Evolutionary conservation across 2,113 vertebrate genomes (phyloP).

Genomic region (Anolis sagrei): DNA sequence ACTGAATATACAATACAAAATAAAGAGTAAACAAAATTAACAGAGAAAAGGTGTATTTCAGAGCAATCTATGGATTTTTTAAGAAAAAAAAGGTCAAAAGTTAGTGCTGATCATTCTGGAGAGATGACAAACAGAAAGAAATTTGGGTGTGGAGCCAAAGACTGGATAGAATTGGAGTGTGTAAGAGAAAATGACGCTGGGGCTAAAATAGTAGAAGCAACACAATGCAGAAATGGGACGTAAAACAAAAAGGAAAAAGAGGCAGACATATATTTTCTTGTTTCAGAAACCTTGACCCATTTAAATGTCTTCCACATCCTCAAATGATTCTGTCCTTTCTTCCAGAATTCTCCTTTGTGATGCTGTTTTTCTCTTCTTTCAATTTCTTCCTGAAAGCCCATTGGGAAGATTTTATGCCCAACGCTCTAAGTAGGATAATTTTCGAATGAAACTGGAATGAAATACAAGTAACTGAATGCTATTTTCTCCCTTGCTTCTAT

Average conservation of each 20-base stretch:
- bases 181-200: conserved; percentile 30
- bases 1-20: no score
- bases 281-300: neutral
- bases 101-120: conserved; percentile 23
- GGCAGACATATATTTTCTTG: no score
- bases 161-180: conserved; percentile 16
- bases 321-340: no score
- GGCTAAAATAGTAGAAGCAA: conserved; percentile 11
- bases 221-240: neutral
- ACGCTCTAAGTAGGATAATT: neutral
- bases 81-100: conserved; percentile 5
- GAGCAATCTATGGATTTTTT: neutral
- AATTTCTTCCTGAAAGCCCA: neutral
- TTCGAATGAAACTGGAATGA: conserved; percentile 1
- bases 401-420: neutral
- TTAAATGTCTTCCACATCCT: neutral
- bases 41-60: neutral
- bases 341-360: neutral
- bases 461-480: neutral
- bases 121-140: conserved; percentile 39
- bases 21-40: no score
- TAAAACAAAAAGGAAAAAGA: no score
- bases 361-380: neutral
- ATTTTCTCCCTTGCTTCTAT: neutral
- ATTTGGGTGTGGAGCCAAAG: conserved; percentile 27